A percentile compares a stretch with the other conserved stretches of the same genome.
Evolutionary conservation across 1,140 invertebrate species (phyloP).

Genomic region (Sitobion miscanthi): DNA sequence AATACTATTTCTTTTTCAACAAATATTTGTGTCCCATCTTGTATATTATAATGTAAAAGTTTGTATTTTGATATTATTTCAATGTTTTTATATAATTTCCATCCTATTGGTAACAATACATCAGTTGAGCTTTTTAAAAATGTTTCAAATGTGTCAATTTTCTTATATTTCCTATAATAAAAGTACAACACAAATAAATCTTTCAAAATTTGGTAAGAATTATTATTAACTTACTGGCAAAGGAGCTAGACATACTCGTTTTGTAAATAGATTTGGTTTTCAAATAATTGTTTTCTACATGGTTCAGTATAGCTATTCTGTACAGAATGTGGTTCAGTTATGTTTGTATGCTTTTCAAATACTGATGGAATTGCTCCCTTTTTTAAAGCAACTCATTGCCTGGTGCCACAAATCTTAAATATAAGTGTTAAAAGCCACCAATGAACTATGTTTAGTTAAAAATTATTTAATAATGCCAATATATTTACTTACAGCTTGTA

Average conservation of each 20-base stretch:
- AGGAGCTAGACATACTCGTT: background rate
- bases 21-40: background rate
- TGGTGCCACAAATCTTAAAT: background rate
- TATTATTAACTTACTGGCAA: background rate
- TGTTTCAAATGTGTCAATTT: background rate
- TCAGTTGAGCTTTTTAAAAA: background rate
- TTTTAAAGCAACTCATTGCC: background rate
- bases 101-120: background rate
- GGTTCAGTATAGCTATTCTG: background rate
- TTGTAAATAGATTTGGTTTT: background rate
- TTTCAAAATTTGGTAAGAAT: background rate
- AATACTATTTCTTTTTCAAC: background rate
- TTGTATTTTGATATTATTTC: conserved; percentile 3
- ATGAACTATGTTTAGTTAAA: background rate
- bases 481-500: background rate
- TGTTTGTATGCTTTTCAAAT: background rate
- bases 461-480: background rate
- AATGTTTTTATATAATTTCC: background rate
- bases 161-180: background rate
- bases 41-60: background rate
- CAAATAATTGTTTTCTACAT: background rate
- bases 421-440: background rate
- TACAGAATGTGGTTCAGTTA: too few relatives aligned
- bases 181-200: background rate
- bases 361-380: background rate